Conservation (phyloP, 2,797 vertebrate species). For the Eleutherodactylus coqui region DNA sequence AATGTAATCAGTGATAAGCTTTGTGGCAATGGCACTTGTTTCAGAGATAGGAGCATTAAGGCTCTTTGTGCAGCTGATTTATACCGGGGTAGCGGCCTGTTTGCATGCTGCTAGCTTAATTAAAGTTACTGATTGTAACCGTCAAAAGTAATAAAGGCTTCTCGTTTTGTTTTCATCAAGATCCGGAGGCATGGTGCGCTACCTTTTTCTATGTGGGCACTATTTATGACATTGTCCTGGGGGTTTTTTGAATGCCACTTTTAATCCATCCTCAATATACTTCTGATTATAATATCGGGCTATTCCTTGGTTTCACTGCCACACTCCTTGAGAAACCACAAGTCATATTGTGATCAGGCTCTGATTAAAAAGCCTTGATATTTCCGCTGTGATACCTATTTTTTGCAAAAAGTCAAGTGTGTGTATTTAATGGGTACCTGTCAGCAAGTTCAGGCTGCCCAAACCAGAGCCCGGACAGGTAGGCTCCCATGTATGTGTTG, state of each 20-base stretch:
- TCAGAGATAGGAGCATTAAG: conserved; percentile 18
- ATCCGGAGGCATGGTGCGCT: conserved; percentile 2
- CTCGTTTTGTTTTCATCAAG: conserved; percentile 31
- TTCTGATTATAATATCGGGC: conserved; percentile 15
- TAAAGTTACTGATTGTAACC: conserved; percentile 49
- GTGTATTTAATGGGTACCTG: background rate
- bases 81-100: conserved; percentile 17
- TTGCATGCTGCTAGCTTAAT: conserved; percentile 51
- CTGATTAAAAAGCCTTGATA: background rate
- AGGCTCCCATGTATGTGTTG: too few species aligned
- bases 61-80: conserved; percentile 44
- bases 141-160: conserved; percentile 22
- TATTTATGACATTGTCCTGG: conserved; percentile 11
- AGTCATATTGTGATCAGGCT: background rate
- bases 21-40: conserved; percentile 55
- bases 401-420: background rate
- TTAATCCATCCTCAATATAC: conserved; percentile 19
- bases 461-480: too few species aligned
- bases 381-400: background rate
- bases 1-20: conserved; percentile 59
- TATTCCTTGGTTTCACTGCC: background rate
- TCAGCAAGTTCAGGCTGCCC: too few species aligned
- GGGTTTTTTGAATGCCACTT: background rate
- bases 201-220: background rate
- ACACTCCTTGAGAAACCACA: background rate